Conservation (phyloP, 2,113 vertebrate genomes). For the Pogona vitticeps region DNA sequence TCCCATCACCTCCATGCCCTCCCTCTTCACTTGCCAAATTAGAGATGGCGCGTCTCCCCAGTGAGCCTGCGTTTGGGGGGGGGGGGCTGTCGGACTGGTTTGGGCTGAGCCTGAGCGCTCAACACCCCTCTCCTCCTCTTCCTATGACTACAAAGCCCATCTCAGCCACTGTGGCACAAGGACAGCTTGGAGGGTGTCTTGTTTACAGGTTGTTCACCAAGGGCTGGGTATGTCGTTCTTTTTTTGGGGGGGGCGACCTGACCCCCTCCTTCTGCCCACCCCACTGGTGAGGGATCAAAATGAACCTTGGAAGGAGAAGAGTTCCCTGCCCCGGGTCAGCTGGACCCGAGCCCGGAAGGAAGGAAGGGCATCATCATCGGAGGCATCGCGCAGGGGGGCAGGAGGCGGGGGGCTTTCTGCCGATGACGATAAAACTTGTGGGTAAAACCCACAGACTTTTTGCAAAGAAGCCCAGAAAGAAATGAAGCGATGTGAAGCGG, state of each 20-base stretch:
- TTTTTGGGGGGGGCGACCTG: too few relatives aligned
- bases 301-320: not conserved
- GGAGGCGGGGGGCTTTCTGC: too few relatives aligned
- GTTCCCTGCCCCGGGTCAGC: not conserved
- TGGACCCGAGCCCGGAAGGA: not conserved
- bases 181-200: not conserved
- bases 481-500: too few relatives aligned
- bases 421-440: not conserved
- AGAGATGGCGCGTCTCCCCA: too few relatives aligned
- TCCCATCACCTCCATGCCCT: too few relatives aligned
- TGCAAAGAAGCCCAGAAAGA: not conserved
- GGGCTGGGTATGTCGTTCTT: not conserved
- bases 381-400: not conserved
- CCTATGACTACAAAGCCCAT: not conserved
- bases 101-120: too few relatives aligned
- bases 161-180: not conserved
- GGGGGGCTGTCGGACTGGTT: too few relatives aligned
- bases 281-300: conserved; percentile 14
- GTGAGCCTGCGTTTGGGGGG: too few relatives aligned
- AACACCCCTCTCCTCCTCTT: not conserved
- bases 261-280: not conserved
- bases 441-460: not conserved
- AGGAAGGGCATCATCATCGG: too few relatives aligned
- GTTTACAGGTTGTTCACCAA: conserved; percentile 7
- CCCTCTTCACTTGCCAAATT: not conserved